Evolutionary conservation across 1,140 invertebrate species (phyloP).

Genomic region (Glossosoma conforme): DNA sequence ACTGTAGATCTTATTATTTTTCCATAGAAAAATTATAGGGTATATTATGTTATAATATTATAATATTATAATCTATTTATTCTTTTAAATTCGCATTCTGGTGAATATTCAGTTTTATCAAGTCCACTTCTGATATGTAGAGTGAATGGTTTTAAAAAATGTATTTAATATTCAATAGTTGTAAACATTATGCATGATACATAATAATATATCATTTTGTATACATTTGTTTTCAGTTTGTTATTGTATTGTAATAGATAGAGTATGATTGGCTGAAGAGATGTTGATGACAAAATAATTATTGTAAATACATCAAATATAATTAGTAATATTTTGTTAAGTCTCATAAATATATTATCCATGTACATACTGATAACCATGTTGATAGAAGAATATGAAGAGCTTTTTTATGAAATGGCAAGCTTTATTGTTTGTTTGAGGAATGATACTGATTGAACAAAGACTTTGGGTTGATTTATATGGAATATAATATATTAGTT

Average conservation of each 20-base stretch:
- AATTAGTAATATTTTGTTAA: conserved; percentile 15
- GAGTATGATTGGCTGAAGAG: background rate
- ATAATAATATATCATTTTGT: too few relatives aligned
- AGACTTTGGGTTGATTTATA: background rate
- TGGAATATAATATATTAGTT: too few relatives aligned
- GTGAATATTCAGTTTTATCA: background rate
- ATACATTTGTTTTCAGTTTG: background rate
- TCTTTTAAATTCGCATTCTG: background rate
- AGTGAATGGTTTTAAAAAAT: background rate
- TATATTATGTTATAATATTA: background rate
- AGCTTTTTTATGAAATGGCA: conserved; percentile 16
- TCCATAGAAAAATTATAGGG: background rate
- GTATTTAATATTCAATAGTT: background rate
- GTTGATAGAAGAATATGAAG: too few relatives aligned
- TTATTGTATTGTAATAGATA: conserved; percentile 10
- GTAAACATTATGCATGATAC: background rate
- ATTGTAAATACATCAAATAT: conserved; percentile 29
- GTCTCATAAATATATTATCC: conserved; percentile 25
- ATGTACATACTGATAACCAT: too few relatives aligned
- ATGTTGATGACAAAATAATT: conserved; percentile 13
- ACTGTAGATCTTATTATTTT: background rate
- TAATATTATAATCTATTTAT: conserved; percentile 10
- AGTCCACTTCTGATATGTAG: background rate
- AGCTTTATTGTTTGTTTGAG: conserved; percentile 8
- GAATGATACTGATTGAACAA: conserved; percentile 6